These are phyloP conservation scores for Pomatostomus ruficeps DNA, from an alignment of 2,113 vertebrate genomes.

Conservation along the genomic window DNA sequence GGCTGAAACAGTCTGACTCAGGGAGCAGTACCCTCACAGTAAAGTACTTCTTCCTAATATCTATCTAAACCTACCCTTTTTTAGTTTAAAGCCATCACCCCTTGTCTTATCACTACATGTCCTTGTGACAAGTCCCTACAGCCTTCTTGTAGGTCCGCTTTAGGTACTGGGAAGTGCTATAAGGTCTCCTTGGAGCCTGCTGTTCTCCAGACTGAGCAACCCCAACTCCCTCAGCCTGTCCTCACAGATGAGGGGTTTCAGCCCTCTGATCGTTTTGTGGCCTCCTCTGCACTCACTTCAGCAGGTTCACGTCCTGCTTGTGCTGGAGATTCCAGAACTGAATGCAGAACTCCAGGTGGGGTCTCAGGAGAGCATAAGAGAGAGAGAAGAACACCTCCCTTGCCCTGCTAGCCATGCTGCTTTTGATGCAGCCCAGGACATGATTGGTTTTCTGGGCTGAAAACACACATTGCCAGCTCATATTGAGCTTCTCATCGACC, in stretches of 20 bases:
- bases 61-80: not conserved
- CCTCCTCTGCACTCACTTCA: accelerated
- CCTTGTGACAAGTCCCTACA: not conserved
- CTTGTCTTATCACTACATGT: not conserved
- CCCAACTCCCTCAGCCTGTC: not conserved
- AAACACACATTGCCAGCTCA: not conserved
- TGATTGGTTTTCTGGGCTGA: not conserved
- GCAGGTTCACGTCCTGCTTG: not conserved
- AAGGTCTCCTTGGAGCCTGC: not conserved
- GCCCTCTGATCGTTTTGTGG: not conserved
- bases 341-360: not conserved
- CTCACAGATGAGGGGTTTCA: not conserved
- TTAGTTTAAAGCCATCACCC: not conserved
- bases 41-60: not conserved
- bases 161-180: not conserved
- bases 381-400: not conserved
- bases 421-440: not conserved
- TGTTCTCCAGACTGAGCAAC: not conserved
- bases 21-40: not conserved
- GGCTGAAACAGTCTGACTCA: not conserved
- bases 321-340: not conserved
- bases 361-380: not conserved
- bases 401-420: not conserved
- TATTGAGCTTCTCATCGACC: not conserved
- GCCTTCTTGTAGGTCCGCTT: not conserved